Percentiles rank a stretch among this genome's conserved stretches.
phyloP scores from a whole-genome alignment of 2,888 invertebrate genomes.

The Chymomyza amoena region DNA sequence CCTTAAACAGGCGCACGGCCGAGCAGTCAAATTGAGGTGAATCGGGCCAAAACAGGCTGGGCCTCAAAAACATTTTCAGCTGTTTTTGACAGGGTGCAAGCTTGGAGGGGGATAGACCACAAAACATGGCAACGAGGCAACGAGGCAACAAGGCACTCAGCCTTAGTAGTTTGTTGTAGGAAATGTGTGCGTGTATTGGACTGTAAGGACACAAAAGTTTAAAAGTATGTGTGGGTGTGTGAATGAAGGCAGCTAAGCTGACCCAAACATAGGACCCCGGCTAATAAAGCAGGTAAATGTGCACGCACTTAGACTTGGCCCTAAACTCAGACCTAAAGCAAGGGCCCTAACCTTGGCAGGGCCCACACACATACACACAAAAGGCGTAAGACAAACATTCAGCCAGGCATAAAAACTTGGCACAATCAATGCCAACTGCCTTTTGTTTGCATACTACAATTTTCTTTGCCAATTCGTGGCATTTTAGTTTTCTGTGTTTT shows the following conservation, averaged over 20 bases:
- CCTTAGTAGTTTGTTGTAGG: slow-evolving; percentile 5
- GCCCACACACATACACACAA: slow-evolving; percentile 52
- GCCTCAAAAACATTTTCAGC: slow-evolving; percentile 17
- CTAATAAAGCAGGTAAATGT: background rate
- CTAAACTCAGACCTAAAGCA: background rate
- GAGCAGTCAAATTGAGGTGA: background rate
- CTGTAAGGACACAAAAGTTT: slow-evolving; percentile 4
- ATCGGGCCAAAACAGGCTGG: background rate
- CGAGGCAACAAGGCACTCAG: background rate
- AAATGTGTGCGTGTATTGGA: slow-evolving; percentile 5
- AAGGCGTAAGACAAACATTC: slow-evolving; percentile 20
- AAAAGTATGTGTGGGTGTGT: background rate
- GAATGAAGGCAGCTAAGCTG: slow-evolving; percentile 18
- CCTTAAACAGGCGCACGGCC: background rate
- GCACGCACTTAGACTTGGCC: slow-evolving; percentile 5
- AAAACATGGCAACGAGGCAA: background rate
- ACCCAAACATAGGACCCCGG: background rate
- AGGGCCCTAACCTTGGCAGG: slow-evolving; percentile 21
- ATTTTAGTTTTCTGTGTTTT: background rate
- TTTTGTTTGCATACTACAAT: slow-evolving; percentile 58
- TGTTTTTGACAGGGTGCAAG: slow-evolving; percentile 40
- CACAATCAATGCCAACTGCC: slow-evolving; percentile 58
- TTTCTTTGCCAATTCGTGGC: background rate
- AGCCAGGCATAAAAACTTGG: slow-evolving; percentile 27
- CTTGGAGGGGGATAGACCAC: background rate